Base-by-base conservation (phyloP, 2,888 invertebrate species). In the Netelia melanura region DNA sequence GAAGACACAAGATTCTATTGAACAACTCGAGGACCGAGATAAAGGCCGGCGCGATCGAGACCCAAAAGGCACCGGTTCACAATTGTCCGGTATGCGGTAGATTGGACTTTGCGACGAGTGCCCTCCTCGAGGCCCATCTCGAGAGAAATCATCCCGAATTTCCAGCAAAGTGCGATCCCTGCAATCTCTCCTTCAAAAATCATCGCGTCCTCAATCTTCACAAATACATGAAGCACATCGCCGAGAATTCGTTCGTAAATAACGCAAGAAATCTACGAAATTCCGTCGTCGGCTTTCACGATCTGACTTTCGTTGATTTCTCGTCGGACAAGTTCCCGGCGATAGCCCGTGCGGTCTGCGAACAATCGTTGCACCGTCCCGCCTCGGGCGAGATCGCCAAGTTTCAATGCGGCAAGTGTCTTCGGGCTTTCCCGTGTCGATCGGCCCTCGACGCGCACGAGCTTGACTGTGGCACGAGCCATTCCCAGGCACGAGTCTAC, bases 241-340 rank as follows among this genome's bases (percentile, higher is more conserved):
- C 88, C 38, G 91, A 92, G 3, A 92, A 92, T 58, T 90, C 88
- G 0, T 56, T 90, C 43, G 71, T 14, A 2, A 85, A 75, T 11
- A 86, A 79, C 14, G 87, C 91, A 9, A 90, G 87, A 88, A 93
- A 89, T 64, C 85, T 86, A 67, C 88, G 88, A 87, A 95, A 95
- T 85, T 94, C 95, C 0, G 95, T 96, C 64, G 94, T 95, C 1
- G 96, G 96, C 17, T 97, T 96, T 92, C 95, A 96, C 87, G 97
- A 97, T 92, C 94, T 96, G 77, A 96, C 96, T 1, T 97, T 96
- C 91, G 95, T 97, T n/a, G 97, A 97, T 91, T 98, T 97, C 91
- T 96, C 97, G 0, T 96, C 96, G 83, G 96, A 96, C 88, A 98
- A 98, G 92, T 97, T 97, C 91, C 96, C 97, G 0, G 95, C 97